phyloP scores from a whole-genome alignment of 2,888 invertebrate species.

The Lithosia quadra region DNA sequence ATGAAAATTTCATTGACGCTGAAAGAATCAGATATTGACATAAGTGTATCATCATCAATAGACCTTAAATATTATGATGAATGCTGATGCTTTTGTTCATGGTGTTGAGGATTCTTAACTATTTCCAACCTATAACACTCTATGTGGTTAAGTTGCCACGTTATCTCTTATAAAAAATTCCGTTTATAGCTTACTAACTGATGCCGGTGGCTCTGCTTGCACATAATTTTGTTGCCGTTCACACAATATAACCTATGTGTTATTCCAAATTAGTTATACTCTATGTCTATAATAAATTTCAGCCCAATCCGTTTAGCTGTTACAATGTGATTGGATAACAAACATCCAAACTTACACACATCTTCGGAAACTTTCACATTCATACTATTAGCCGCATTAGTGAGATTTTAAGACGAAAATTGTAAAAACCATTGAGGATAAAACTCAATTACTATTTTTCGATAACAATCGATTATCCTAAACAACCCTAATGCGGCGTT shows the following conservation, averaged over 20 bases:
- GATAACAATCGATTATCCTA: slow-evolving; percentile 40
- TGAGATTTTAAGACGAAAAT: not conserved
- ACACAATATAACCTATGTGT: too few relatives aligned
- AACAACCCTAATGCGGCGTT: slow-evolving; percentile 38
- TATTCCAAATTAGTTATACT: too few relatives aligned
- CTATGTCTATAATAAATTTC: too few relatives aligned
- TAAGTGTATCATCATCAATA: not conserved
- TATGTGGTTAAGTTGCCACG: not conserved
- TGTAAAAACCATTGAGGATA: slow-evolving; percentile 2
- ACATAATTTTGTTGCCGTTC: too few relatives aligned
- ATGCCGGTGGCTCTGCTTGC: too few relatives aligned
- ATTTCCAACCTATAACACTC: not conserved
- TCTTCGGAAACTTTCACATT: too few relatives aligned
- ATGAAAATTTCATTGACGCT: not conserved
- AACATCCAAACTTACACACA: too few relatives aligned
- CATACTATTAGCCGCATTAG: too few relatives aligned
- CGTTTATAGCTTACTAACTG: not conserved
- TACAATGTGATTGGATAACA: too few relatives aligned
- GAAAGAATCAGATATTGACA: not conserved
- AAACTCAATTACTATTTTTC: slow-evolving; percentile 35
- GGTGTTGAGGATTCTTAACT: not conserved
- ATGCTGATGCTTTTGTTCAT: not conserved
- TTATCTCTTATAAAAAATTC: not conserved
- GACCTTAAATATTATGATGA: not conserved
- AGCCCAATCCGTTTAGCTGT: too few relatives aligned